Conservation (phyloP, 1,140 invertebrate genomes). For the Nomia melanderi region DNA sequence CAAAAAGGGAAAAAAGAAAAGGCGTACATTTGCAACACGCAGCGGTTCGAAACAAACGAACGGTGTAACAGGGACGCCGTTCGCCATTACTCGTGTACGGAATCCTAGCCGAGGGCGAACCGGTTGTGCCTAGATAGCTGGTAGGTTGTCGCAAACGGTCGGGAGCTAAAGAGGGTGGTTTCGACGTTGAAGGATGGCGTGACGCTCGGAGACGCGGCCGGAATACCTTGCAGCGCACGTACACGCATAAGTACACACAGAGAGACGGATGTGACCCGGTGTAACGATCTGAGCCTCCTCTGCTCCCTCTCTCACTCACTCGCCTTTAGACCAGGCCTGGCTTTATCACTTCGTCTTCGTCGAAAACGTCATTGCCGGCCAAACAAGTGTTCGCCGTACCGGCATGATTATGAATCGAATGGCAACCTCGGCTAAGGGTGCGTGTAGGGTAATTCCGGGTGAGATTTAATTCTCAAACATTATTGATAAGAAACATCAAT, state of each 20-base stretch:
- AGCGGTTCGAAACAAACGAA: background rate
- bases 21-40: background rate
- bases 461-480: no score
- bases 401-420: constrained; percentile 11
- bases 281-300: constrained; percentile 17
- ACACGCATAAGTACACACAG: constrained; percentile 34
- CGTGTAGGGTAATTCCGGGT: no score
- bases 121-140: constrained; percentile 33
- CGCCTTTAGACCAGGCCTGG: background rate
- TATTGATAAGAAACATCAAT: no score
- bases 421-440: no score
- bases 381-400: constrained; percentile 11
- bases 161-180: constrained; percentile 54
- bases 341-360: background rate
- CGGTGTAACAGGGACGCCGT: constrained; percentile 6
- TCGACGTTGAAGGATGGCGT: constrained; percentile 64
- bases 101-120: constrained; percentile 41
- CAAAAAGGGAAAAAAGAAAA: no score
- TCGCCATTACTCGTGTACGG: constrained; percentile 37
- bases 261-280: constrained; percentile 31
- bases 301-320: no score
- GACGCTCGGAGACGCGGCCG: constrained; percentile 52
- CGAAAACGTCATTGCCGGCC: background rate
- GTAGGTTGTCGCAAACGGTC: constrained; percentile 35
- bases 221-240: constrained; percentile 53